Base-by-base conservation (phyloP, 1,140 invertebrate species). In the Bombus soroeensis region DNA sequence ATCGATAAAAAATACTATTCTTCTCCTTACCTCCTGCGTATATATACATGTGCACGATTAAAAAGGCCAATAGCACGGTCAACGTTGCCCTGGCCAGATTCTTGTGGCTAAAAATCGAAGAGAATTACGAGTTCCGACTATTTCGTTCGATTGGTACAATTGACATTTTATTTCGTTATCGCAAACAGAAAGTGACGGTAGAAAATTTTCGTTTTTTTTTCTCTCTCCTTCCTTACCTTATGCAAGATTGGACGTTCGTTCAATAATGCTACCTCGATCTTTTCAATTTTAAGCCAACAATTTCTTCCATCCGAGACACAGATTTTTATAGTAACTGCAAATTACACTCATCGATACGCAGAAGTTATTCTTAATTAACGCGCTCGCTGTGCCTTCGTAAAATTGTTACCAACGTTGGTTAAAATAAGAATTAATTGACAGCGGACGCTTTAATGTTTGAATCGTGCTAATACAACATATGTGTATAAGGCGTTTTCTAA, bases 1-100 rank as follows among this genome's bases (percentile, higher is more conserved):
- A 87, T 87, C 83, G 81, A 91, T 92, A 88, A 90, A 92, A 92
- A 92, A 92, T 92, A 91, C 86, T 90, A 91, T 90, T 73, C 39
- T 79, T 85, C 80, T 87, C 68, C 59, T 78, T 39, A 57, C 12
- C 47, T 62, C 66, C 78, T 83, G 70, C 88, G 85, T 85, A 83
- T 89, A 86, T 88, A 68, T 88, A 86, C 86, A 89, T 73, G 71
- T 72, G 74, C 62, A 85, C 43, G 86, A 74, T 85, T 70, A n/a
- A 82, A 86, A 81, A 68, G 43, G 39, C 76, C 53, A 62, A 70
- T 22, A 47, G 68, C 76, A 85, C 76, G 83, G 12, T 85, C 76
- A 78, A 71, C 76, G 57, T 85, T 80, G 53, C 53, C 12, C 39
- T 73, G 68, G 53, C 76, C 43, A 34, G 22, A 32, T 37, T 39